phyloP scores from a whole-genome alignment of 2,888 invertebrate species.

The Mesorhabditis spiculigera region DNA sequence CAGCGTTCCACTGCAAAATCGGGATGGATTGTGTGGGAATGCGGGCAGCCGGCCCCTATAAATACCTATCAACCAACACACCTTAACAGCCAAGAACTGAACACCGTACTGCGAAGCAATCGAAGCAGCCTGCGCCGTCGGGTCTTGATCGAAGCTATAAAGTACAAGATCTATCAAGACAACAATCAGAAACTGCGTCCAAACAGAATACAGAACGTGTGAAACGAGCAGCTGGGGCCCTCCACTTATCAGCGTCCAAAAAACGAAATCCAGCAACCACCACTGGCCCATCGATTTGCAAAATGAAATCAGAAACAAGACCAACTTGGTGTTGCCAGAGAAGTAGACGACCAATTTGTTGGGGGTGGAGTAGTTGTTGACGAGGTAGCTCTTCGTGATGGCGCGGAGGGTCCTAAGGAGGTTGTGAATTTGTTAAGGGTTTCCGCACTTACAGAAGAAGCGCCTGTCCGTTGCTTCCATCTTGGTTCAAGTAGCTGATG shows the following conservation, averaged over 20 bases:
- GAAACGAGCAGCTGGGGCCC: too few relatives aligned
- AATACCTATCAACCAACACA: background rate
- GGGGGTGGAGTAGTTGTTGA: slow-evolving; percentile 17
- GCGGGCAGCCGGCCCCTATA: background rate
- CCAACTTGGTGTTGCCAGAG: slow-evolving; percentile 30
- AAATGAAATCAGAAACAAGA: background rate
- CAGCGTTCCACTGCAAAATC: background rate
- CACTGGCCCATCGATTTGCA: background rate
- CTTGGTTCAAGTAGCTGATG: slow-evolving; percentile 27
- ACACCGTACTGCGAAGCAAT: slow-evolving; percentile 23
- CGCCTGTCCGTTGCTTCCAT: slow-evolving; percentile 26
- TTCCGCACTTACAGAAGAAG: slow-evolving; percentile 19
- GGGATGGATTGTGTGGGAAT: background rate
- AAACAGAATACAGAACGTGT: background rate
- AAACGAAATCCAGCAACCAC: background rate
- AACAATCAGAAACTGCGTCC: too few relatives aligned
- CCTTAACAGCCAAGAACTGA: slow-evolving; percentile 23
- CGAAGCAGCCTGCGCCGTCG: slow-evolving; percentile 18
- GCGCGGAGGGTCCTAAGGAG: slow-evolving; percentile 21
- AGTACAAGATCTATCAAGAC: too few relatives aligned
- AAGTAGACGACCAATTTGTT: slow-evolving; percentile 32
- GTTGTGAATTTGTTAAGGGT: background rate
- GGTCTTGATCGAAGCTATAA: slow-evolving; percentile 13
- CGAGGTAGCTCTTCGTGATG: slow-evolving; percentile 22
- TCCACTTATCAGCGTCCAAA: too few relatives aligned